Evolutionary conservation across 2,888 invertebrate species (phyloP).

Genomic region (Stenolophus ochropezus): DNA sequence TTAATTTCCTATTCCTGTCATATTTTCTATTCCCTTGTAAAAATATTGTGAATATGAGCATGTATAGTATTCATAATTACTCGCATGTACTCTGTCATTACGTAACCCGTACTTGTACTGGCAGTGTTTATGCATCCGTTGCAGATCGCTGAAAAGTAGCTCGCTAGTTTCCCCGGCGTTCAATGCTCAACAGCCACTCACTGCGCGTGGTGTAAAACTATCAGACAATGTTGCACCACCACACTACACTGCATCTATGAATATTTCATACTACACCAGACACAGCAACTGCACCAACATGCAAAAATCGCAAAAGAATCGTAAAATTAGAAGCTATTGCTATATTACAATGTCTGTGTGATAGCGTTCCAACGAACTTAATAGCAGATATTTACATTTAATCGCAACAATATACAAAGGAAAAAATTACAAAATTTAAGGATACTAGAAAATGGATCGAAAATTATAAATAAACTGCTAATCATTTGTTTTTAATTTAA

Average conservation of each 20-base stretch:
- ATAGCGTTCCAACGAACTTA: not conserved
- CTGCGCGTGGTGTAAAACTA: not conserved
- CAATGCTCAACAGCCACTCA: constrained; percentile 7
- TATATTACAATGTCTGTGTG: too few relatives aligned
- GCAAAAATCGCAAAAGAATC: not conserved
- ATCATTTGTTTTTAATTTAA: too few relatives aligned
- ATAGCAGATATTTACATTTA: too few relatives aligned
- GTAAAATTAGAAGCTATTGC: not conserved
- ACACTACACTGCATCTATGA: constrained; percentile 17
- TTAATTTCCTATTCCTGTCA: not conserved
- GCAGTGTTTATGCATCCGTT: constrained; percentile 34
- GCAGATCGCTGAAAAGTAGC: constrained; percentile 19
- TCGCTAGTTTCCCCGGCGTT: constrained; percentile 17
- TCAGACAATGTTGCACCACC: not conserved
- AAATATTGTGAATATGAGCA: not conserved
- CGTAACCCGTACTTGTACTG: constrained; percentile 31
- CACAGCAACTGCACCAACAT: not conserved
- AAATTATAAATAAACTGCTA: too few relatives aligned
- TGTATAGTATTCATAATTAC: not conserved
- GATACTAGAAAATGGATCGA: too few relatives aligned
- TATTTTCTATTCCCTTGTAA: not conserved
- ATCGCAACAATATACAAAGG: too few relatives aligned
- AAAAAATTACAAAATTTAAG: too few relatives aligned
- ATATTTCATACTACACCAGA: constrained; percentile 7
- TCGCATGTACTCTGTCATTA: not conserved